Percentiles rank a stretch among this genome's conserved stretches.
These are phyloP conservation scores for Deilephila porcellus DNA, from an alignment of 2,888 invertebrate genomes.

Conservation along the genomic window DNA sequence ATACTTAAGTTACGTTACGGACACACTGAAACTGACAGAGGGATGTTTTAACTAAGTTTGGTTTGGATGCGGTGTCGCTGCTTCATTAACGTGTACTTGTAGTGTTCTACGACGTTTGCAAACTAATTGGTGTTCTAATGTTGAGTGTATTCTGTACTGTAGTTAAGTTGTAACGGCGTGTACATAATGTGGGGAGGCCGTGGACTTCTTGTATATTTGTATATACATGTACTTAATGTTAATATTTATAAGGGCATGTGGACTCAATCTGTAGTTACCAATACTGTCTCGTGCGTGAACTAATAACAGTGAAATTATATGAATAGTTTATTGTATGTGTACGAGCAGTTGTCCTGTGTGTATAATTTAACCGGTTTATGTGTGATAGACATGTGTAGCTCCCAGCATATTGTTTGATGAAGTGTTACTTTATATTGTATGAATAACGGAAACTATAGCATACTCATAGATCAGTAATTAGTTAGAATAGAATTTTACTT, in stretches of 20 bases:
- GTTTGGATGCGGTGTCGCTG: not conserved
- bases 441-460: no score
- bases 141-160: not conserved
- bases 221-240: conserved; percentile 19
- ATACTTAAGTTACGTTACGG: no score
- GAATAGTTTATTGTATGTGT: no score
- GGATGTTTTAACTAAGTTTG: not conserved
- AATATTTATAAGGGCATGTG: not conserved
- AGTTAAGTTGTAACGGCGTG: not conserved
- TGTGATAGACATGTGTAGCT: no score
- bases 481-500: no score
- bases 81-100: not conserved
- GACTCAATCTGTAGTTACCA: not conserved
- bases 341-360: not conserved
- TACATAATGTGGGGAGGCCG: not conserved
- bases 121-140: not conserved
- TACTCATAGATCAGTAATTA: no score
- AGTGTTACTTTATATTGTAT: no score
- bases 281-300: not conserved
- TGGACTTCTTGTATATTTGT: conserved; percentile 5
- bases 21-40: no score
- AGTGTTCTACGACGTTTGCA: not conserved
- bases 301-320: not conserved
- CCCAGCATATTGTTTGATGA: no score
- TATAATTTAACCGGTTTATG: no score